These are phyloP conservation scores for Zaprionus camerounensis DNA, from an alignment of 1,140 invertebrate genomes.

Conservation along the genomic window DNA sequence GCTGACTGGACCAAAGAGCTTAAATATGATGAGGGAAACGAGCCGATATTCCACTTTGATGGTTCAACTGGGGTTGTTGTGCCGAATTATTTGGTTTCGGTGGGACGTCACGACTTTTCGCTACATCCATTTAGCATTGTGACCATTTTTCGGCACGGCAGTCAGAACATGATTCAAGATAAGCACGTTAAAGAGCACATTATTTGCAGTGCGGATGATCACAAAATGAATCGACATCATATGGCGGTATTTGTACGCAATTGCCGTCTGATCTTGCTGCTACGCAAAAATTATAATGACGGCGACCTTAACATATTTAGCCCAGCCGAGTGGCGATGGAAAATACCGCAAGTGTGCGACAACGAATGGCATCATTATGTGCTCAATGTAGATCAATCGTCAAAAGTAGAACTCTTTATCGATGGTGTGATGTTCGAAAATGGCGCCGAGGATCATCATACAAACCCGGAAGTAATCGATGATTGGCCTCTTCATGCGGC, in stretches of 20 bases:
- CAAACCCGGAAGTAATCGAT: conserved; percentile 98
- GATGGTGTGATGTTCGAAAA: conserved; percentile 93
- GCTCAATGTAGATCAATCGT: conserved; percentile 95
- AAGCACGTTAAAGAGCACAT: conserved; percentile 97
- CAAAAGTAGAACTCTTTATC: conserved; percentile 93
- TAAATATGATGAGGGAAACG: conserved; percentile 95
- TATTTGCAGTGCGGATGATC: conserved; percentile 97
- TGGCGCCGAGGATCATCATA: conserved; percentile 87
- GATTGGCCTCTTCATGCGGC: conserved; percentile 99
- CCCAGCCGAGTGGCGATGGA: conserved; percentile 99
- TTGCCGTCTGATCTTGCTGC: conserved; percentile 96
- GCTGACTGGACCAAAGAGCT: conserved; percentile 94
- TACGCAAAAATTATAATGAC: conserved; percentile 96
- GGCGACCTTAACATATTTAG: conserved; percentile 97
- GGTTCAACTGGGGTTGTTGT: conserved; percentile 95
- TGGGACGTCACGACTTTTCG: conserved; percentile 84
- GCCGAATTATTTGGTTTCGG: conserved; percentile 89
- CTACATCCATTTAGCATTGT: conserved; percentile 92
- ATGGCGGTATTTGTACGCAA: conserved; percentile 98
- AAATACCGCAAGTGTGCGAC: conserved; percentile 96
- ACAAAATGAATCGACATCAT: conserved; percentile 99
- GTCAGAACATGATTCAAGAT: conserved; percentile 86
- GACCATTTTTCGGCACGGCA: conserved; percentile 90
- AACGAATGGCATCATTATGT: conserved; percentile 99
- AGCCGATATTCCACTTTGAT: conserved; percentile 98